Evolutionary conservation across 2,113 vertebrate species (phyloP).

Genomic region (Oncorhynchus gorbuscha): DNA sequence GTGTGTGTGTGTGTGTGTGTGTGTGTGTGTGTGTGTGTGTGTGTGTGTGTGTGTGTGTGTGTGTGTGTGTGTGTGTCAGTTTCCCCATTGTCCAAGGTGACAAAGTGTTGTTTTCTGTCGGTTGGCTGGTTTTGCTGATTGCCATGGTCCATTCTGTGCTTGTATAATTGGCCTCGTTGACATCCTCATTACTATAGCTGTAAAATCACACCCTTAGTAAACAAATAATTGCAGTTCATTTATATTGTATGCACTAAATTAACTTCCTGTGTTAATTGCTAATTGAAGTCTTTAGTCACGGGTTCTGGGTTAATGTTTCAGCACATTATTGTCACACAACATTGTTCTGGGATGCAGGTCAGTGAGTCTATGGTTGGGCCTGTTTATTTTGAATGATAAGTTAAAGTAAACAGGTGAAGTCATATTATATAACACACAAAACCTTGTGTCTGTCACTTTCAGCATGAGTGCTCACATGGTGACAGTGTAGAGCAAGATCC

Average conservation of each 20-base stretch:
- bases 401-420: no score
- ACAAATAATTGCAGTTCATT: slow-evolving; percentile 31
- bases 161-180: slow-evolving; percentile 29
- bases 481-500: slow-evolving; percentile 31
- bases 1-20: no score
- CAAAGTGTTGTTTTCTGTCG: neutral
- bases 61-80: neutral
- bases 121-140: neutral
- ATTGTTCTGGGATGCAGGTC: neutral
- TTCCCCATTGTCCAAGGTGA: neutral
- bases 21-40: no score
- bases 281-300: slow-evolving; percentile 22
- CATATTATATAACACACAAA: neutral
- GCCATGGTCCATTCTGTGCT: neutral
- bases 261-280: slow-evolving; percentile 19
- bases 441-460: slow-evolving; percentile 18
- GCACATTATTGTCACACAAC: slow-evolving; percentile 7
- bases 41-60: no score
- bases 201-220: slow-evolving; percentile 25
- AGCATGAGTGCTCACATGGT: slow-evolving; percentile 35
- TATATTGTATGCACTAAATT: no score
- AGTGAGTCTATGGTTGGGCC: neutral
- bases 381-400: neutral
- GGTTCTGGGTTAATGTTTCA: slow-evolving; percentile 17
- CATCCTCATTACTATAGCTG: slow-evolving; percentile 13